Base-by-base conservation (phyloP, 1,140 invertebrate species). In the Akabosia matsudoensis region DNA sequence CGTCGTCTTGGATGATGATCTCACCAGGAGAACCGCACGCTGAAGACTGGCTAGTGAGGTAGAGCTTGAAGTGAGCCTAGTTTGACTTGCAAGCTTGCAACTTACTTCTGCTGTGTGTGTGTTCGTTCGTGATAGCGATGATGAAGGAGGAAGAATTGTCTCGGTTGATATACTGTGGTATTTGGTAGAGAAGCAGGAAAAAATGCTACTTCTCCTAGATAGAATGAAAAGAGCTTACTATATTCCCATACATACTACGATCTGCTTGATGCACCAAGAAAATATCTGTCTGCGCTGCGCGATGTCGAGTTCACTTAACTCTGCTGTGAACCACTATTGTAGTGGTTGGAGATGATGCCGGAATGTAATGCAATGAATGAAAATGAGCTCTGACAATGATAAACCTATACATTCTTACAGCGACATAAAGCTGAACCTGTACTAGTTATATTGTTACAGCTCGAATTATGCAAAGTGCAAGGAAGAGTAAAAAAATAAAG, bases 311-410 rank as follows among this genome's bases (percentile, higher is more conserved):
- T n/a, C n/a, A n/a, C n/a, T n/a, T n/a, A n/a, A n/a, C n/a, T n/a
- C n/a, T n/a, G n/a, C n/a, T n/a, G n/a, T n/a, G n/a, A n/a, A n/a
- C n/a, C n/a, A n/a, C n/a, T n/a, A n/a, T 67, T 67, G 3, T 28
- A 67, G 28, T 7, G 24, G n/a, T 4, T 30, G 3, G 2, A 30
- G 61, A 28, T n/a, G n/a, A n/a, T 61, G 31, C 61, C 28, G 24
- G 28, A 67, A 67, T 67, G 30, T 1, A 45, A 67, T 67, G 30
- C 2, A 67, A 67, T 67, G 61, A 67, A 67, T 67, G 61, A 67
- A 61, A 67, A 67, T 67, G 28, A 31, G 14, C 14, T 56, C 24
- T 56, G 24, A 67, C 24, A 31, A 31, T 18, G 18, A 18, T 45
- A 18, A 45, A 45, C 7, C 37, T 7, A 18, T 45, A 45, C 18